Evolutionary conservation across 1,140 invertebrate species (phyloP).

Genomic region (Oryctes rhinoceros): DNA sequence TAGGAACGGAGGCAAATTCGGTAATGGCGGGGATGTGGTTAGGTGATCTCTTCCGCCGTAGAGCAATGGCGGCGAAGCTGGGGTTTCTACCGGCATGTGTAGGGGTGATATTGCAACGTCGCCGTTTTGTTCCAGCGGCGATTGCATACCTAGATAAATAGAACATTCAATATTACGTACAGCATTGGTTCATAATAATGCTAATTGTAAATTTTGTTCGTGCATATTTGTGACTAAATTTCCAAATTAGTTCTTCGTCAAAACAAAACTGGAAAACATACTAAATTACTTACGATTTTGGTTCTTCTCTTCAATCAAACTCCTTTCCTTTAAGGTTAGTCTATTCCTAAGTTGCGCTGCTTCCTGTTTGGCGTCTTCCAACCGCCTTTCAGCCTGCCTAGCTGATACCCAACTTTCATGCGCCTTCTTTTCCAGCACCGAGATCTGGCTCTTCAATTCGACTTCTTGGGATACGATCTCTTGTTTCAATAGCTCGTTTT

Average conservation of each 20-base stretch:
- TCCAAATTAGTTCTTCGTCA: no score
- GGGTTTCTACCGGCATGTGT: slow-evolving; percentile 63
- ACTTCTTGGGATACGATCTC: slow-evolving; percentile 84
- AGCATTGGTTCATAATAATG: no score
- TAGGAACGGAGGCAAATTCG: slow-evolving; percentile 60
- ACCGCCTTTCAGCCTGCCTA: slow-evolving; percentile 75
- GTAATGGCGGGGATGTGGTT: slow-evolving; percentile 64
- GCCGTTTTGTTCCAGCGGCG: slow-evolving; percentile 58
- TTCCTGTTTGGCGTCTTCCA: slow-evolving; percentile 80
- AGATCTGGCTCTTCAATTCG: slow-evolving; percentile 77
- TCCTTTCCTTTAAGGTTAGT: slow-evolving; percentile 69
- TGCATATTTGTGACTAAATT: no score
- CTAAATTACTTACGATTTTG: slow-evolving; percentile 55
- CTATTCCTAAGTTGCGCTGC: slow-evolving; percentile 76
- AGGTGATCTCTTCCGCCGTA: slow-evolving; percentile 60
- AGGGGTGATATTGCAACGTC: slow-evolving; percentile 55
- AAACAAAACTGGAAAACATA: not conserved
- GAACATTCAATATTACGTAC: not conserved
- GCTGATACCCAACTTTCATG: slow-evolving; percentile 82
- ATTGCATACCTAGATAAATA: slow-evolving; percentile 51
- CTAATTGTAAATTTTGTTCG: no score
- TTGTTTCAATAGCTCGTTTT: slow-evolving; percentile 77
- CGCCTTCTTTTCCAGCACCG: slow-evolving; percentile 76
- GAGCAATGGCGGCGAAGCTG: slow-evolving; percentile 63
- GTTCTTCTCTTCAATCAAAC: slow-evolving; percentile 59